A percentile compares a stretch with the other conserved stretches of the same genome.
These are phyloP conservation scores for Lottia scabra DNA, from an alignment of 2,888 invertebrate species.

Conservation along the genomic window DNA sequence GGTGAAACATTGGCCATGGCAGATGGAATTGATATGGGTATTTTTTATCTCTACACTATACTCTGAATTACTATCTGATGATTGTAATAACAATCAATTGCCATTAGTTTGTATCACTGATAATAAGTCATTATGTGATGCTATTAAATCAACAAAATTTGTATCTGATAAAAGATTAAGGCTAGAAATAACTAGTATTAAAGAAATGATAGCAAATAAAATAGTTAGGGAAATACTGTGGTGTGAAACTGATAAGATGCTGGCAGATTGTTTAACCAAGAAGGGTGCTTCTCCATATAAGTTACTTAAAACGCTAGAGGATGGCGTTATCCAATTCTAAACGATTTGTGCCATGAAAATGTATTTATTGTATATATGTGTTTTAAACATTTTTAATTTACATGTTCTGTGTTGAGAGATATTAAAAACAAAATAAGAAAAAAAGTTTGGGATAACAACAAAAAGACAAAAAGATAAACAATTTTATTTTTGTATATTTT, in stretches of 20 bases:
- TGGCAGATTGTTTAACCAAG: neutral
- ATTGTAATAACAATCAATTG: neutral
- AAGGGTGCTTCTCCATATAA: conserved; percentile 1
- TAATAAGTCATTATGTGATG: neutral
- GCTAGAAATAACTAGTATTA: conserved; percentile 1
- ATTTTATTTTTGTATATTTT: too few species aligned
- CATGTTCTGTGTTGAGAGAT: too few species aligned
- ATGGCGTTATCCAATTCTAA: neutral
- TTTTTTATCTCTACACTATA: neutral
- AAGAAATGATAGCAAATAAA: conserved; percentile 2
- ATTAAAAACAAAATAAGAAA: too few species aligned
- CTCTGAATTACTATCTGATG: neutral
- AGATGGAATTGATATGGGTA: conserved; percentile 1
- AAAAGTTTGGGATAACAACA: too few species aligned
- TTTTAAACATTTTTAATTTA: too few species aligned
- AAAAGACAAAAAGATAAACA: too few species aligned
- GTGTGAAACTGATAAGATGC: neutral
- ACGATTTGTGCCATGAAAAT: neutral
- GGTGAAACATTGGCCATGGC: conserved; percentile 1
- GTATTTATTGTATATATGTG: too few species aligned
- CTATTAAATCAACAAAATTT: conserved; percentile 5
- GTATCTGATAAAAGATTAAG: neutral
- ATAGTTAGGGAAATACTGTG: neutral
- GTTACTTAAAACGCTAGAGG: conserved; percentile 3
- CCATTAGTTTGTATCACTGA: neutral